A percentile compares a stretch with the other conserved stretches of the same genome.
Conservation (phyloP, 2,888 invertebrate species). For the Lacanobia oleracea region DNA sequence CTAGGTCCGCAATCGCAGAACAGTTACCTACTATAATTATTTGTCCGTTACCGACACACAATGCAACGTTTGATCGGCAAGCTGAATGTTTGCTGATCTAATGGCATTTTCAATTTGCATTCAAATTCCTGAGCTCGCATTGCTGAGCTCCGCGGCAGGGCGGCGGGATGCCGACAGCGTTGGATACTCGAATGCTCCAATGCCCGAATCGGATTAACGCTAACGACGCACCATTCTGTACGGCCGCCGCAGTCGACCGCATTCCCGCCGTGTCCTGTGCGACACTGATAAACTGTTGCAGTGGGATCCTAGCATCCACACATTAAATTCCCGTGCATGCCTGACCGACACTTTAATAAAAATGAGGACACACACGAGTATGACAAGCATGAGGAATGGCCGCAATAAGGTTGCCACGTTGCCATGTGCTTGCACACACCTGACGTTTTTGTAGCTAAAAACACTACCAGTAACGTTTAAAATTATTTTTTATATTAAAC, state of each 20-base stretch:
- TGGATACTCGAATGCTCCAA: conserved; percentile 79
- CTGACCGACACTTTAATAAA: conserved; percentile 53
- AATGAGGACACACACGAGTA: conserved; percentile 35
- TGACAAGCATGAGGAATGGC: conserved; percentile 35
- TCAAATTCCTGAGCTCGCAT: conserved; percentile 84
- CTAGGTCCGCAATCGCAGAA: conserved; percentile 51
- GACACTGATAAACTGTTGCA: conserved; percentile 77
- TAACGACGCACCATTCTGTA: conserved; percentile 88
- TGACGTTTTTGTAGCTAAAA: conserved; percentile 12
- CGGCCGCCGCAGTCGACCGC: conserved; percentile 72
- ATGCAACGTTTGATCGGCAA: conserved; percentile 80
- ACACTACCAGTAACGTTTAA: not conserved
- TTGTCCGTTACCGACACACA: conserved; percentile 74
- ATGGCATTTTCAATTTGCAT: conserved; percentile 89
- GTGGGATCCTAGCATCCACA: conserved; percentile 50
- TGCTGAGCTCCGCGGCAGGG: conserved; percentile 71
- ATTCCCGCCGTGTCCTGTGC: conserved; percentile 71
- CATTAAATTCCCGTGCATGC: conserved; percentile 57
- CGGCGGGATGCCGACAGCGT: conserved; percentile 76
- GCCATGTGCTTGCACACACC: conserved; percentile 21
- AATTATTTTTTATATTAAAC: not conserved
- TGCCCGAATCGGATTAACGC: conserved; percentile 87
- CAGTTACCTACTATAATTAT: conserved; percentile 69
- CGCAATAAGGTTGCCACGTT: conserved; percentile 27
- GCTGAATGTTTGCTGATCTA: conserved; percentile 87